A percentile compares a stretch with the other conserved stretches of the same genome.
These are phyloP conservation scores for Zaprionus bogoriensis DNA, from an alignment of 2,888 invertebrate genomes.

Conservation along the genomic window DNA sequence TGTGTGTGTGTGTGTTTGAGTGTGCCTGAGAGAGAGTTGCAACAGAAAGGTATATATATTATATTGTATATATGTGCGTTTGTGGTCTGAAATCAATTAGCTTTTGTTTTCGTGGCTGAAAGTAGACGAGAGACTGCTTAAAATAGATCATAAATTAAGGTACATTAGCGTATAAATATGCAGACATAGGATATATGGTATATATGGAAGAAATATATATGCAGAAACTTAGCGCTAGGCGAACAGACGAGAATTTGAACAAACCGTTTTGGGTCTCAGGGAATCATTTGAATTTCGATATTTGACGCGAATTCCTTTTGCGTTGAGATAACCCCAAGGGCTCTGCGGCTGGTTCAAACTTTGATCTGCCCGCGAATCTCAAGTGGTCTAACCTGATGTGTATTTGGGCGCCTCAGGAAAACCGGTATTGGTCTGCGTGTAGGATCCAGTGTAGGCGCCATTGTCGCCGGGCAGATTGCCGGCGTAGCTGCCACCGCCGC, in stretches of 20 bases:
- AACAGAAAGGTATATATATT: not conserved
- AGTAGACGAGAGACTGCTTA: constrained; percentile 63
- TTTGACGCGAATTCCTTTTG: not conserved
- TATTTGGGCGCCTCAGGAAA: constrained; percentile 80
- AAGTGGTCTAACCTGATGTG: constrained; percentile 78
- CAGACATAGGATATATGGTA: constrained; percentile 49
- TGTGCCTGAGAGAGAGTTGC: constrained; percentile 39
- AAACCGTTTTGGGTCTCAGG: constrained; percentile 31
- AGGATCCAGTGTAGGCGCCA: constrained; percentile 50
- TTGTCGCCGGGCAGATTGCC: too few species aligned
- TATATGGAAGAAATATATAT: constrained; percentile 23
- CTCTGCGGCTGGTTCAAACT: constrained; percentile 63
- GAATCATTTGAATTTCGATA: not conserved
- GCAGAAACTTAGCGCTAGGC: constrained; percentile 53
- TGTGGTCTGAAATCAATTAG: not conserved
- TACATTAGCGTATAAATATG: constrained; percentile 47
- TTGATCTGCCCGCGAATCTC: constrained; percentile 49
- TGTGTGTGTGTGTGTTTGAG: constrained; percentile 11
- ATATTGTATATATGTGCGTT: constrained; percentile 6
- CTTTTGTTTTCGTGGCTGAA: constrained; percentile 55
- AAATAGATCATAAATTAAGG: constrained; percentile 52
- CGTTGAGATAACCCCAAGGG: not conserved
- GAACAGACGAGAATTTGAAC: constrained; percentile 68
- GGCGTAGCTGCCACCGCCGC: too few species aligned
- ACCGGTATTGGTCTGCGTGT: constrained; percentile 67